These are phyloP conservation scores for Gephyroberyx darwinii DNA, from an alignment of 2,797 vertebrate species.

Conservation along the genomic window DNA sequence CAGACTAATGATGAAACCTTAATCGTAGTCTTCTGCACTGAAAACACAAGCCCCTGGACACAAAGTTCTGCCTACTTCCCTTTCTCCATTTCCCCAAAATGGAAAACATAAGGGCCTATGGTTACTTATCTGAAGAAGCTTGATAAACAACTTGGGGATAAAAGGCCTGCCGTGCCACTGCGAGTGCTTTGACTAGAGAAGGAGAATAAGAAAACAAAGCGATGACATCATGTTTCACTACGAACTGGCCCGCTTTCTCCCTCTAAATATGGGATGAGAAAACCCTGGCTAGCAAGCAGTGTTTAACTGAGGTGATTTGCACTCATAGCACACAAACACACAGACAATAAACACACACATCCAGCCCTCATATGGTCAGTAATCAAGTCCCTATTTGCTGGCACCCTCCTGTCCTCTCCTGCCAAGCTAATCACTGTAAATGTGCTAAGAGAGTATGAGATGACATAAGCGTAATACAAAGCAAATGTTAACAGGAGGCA, in stretches of 20 bases:
- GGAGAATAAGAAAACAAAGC: slow-evolving; percentile 49
- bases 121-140: slow-evolving; percentile 40
- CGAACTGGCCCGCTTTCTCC: slow-evolving; percentile 63
- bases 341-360: slow-evolving; percentile 3
- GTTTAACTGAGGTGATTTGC: slow-evolving; percentile 52
- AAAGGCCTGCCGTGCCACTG: slow-evolving; percentile 43
- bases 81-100: slow-evolving; percentile 23
- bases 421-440: slow-evolving; percentile 51
- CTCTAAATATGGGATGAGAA: slow-evolving; percentile 57
- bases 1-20: slow-evolving; percentile 26
- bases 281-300: slow-evolving; percentile 39
- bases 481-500: slow-evolving; percentile 40
- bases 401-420: slow-evolving; percentile 37
- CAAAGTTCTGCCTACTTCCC: slow-evolving; percentile 8
- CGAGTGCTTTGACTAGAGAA: slow-evolving; percentile 39
- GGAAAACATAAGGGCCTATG: slow-evolving; percentile 30
- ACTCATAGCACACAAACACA: slow-evolving; percentile 33
- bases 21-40: slow-evolving; percentile 13
- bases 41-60: slow-evolving; percentile 13
- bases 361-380: slow-evolving; percentile 46
- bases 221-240: slow-evolving; percentile 71
- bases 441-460: slow-evolving; percentile 56
- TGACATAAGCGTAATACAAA: slow-evolving; percentile 60
- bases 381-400: slow-evolving; percentile 49
- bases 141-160: slow-evolving; percentile 42